These are phyloP conservation scores for Enteromius unitaeniatus DNA, from an alignment of 2,797 vertebrate genomes.

Conservation along the genomic window DNA sequence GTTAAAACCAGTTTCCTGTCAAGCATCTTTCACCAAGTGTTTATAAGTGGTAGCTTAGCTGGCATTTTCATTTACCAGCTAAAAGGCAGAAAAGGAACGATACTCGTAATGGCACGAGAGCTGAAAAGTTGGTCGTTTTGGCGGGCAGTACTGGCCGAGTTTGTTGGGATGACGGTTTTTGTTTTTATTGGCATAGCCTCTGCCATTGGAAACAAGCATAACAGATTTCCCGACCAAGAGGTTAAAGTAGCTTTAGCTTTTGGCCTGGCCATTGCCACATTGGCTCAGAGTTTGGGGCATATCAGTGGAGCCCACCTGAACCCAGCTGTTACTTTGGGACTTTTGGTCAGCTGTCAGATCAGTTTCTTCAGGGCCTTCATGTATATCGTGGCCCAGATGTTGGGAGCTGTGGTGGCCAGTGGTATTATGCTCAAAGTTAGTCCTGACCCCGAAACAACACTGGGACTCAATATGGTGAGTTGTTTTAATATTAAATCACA, in stretches of 20 bases:
- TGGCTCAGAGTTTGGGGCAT: conserved; percentile 85
- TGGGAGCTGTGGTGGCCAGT: conserved; percentile 81
- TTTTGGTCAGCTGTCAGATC: conserved; percentile 85
- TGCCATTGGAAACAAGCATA: conserved; percentile 73
- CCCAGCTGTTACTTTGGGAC: conserved; percentile 82
- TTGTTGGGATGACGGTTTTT: conserved; percentile 83
- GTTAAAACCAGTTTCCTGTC: conserved; percentile 53
- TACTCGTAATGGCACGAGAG: conserved; percentile 77
- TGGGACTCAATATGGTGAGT: conserved; percentile 70
- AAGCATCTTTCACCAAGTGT: conserved; percentile 7
- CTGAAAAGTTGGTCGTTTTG: conserved; percentile 83
- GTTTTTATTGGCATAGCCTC: conserved; percentile 83
- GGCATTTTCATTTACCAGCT: conserved; percentile 31
- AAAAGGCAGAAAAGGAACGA: conserved; percentile 20
- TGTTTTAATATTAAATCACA: not conserved
- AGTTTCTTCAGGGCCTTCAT: conserved; percentile 80
- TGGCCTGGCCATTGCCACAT: conserved; percentile 81
- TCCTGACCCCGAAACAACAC: conserved; percentile 69
- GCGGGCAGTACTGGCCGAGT: conserved; percentile 82
- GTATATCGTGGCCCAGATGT: conserved; percentile 83
- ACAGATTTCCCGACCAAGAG: conserved; percentile 72
- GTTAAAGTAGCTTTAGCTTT: conserved; percentile 87
- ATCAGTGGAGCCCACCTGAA: conserved; percentile 86
- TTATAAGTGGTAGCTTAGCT: conserved; percentile 45
- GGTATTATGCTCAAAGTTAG: conserved; percentile 82